Evolutionary conservation across 2,888 invertebrate species (phyloP), one percentile per base, ranked within the genome.

Genomic region (Scaptomyza parva): DNA sequence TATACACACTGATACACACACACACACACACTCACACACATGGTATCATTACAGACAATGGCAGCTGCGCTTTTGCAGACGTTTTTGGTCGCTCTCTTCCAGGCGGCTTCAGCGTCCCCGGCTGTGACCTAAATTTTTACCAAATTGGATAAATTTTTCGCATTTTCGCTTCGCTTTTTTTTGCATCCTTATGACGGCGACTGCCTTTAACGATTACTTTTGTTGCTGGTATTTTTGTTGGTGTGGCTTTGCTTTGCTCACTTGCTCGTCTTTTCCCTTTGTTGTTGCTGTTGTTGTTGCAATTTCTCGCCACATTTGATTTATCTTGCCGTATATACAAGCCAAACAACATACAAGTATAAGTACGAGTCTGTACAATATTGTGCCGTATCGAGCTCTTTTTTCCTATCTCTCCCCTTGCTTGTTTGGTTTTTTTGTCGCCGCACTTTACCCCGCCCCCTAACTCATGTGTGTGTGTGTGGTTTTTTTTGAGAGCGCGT

Each of bases 121-220:
- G 76, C 73, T 86, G 82, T 89, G 88, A 89, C 88, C 88, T 70
- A 89, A 89, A 89, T 89, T 89, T 89, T 89, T 89, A 83, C 88
- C 83, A 89, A 89, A 89, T 89, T 89, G 89, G 88, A 89, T 89
- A 89, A 86, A 89, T 89, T 89, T 89, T 89, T 89, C 89, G 88
- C 88, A 87, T 88, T 88, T 88, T 87, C 86, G 70, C 77, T 78
- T 73, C 71, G 65, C 60, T 45, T 63, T 63, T 57, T 67, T 45
- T 52, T 74, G 61, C 69, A 58, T 67, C 51, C 55, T 57, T 39
- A 58, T 60, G 76, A 54, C 57, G 79, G 55, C 72, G 64, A 54
- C 61, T 59, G 53, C 20, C 43, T 44, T 54, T 50, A 17, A 54
- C 55, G 58, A 48, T 50, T 50, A 52, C 24, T 59, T 7, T 22